Base-by-base conservation (phyloP, 2,113 vertebrate species). In the Cathartes aura region DNA sequence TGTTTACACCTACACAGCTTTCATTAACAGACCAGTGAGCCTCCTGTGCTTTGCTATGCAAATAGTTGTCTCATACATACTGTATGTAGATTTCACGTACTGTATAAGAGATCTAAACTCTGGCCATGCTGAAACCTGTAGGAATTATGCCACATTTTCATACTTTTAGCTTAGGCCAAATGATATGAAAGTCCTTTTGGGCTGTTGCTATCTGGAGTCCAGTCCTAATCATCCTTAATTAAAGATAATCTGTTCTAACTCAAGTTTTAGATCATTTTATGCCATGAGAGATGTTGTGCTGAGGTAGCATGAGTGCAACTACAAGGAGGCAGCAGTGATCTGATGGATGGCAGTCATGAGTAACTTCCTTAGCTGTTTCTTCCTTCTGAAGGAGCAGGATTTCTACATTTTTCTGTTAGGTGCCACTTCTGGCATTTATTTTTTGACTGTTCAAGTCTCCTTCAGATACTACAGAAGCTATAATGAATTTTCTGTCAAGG, bases 11-110 rank as follows among this genome's bases (percentile, higher is more conserved):
- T 30, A 26, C 24, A 29, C 5, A 38, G 6, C 8, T 74, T 89
- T 82, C 12, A 18, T 82, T n/a, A 53, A 17, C 42, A 79, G 36
- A 52, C 5, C 12, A 79, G 15, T 14, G 7, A 78, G 8, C 7
- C 2, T 71, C 32, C 27, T 0, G 0, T 40, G 32, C 14, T 64
- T 63, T 85, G 15, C 70, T 8, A n/a, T 73, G 15, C 24, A 45
- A 36, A 50, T 27, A 62, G 11, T 2, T 79, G 13, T 34, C 32
- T 60, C 32, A 48, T 12, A 45, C 3, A 18, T 27, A 20, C 13
- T 42, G n/a, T 30, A 40, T 15, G 8, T 58, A 86, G 12, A 30
- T 43, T 23, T 92, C 38, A 24, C 12, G 53, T 16, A 29, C 5
- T 15, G 1, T 70, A 45, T 20, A 19, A 45, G 34, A 72, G 36